Percentiles rank a stretch among this genome's conserved stretches.
Evolutionary conservation across 2,113 vertebrate genomes (phyloP).

Genomic region (Clinocottus analis): DNA sequence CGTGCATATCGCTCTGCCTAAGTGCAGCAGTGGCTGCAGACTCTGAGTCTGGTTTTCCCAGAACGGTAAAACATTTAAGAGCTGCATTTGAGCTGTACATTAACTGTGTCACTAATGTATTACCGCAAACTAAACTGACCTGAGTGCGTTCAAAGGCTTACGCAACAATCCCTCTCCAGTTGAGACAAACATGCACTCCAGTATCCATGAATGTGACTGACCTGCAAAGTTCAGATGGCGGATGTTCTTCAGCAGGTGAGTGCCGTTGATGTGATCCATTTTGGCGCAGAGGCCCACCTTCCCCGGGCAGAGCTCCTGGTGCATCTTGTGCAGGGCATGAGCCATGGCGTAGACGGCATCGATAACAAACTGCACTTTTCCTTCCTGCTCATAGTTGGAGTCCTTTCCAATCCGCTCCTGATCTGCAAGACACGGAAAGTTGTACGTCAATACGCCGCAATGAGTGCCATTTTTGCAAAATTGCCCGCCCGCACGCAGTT

Average conservation of each 20-base stretch:
- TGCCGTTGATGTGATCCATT: slow-evolving; percentile 95
- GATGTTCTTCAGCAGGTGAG: slow-evolving; percentile 95
- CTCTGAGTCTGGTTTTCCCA: not conserved
- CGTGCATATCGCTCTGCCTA: not conserved
- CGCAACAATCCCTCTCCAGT: not conserved
- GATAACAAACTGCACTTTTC: slow-evolving; percentile 97
- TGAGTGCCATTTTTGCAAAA: not conserved
- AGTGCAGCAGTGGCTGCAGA: not conserved
- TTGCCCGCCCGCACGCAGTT: not conserved
- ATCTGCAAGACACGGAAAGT: slow-evolving; percentile 82
- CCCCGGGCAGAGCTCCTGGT: slow-evolving; percentile 91
- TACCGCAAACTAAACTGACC: not conserved
- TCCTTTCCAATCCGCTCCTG: slow-evolving; percentile 95
- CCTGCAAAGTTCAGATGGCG: slow-evolving; percentile 95
- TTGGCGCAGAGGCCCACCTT: slow-evolving; percentile 91
- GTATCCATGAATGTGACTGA: slow-evolving; percentile 67
- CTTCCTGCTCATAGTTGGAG: slow-evolving; percentile 94
- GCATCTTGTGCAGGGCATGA: slow-evolving; percentile 95
- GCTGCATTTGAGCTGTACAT: not conserved
- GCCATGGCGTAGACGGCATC: slow-evolving; percentile 97
- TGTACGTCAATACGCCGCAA: no score
- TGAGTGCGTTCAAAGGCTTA: not conserved
- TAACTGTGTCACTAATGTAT: not conserved
- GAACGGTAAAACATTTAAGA: not conserved
- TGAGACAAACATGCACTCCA: not conserved